These are phyloP conservation scores for Cecidostiba fungosa DNA, from an alignment of 2,888 invertebrate genomes.

Conservation along the genomic window DNA sequence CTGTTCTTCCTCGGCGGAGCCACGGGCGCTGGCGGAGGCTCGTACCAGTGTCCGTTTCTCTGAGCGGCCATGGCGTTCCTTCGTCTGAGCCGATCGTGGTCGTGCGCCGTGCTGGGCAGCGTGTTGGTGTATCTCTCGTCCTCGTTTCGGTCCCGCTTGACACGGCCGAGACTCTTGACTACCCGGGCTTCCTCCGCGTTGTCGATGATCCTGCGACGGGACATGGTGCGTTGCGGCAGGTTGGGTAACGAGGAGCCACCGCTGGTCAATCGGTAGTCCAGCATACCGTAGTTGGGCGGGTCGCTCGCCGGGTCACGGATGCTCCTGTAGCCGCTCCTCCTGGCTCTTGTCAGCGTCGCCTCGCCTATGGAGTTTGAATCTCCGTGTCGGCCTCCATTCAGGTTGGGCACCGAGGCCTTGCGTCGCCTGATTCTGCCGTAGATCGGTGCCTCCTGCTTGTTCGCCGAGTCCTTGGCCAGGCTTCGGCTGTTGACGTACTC, in stretches of 20 bases:
- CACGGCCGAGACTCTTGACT: conserved; percentile 57
- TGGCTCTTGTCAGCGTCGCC: conserved; percentile 63
- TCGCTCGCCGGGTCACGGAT: conserved; percentile 58
- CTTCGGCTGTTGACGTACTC: conserved; percentile 18
- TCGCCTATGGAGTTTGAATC: conserved; percentile 64
- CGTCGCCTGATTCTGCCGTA: conserved; percentile 76
- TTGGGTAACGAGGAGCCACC: conserved; percentile 46
- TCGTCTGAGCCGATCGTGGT: conserved; percentile 19
- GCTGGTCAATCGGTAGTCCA: conserved; percentile 22
- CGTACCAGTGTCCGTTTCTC: conserved; percentile 3
- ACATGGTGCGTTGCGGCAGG: conserved; percentile 70
- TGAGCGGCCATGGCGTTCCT: neutral
- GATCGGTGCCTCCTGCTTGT: conserved; percentile 72
- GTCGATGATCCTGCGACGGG: conserved; percentile 74
- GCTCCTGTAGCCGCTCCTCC: conserved; percentile 48
- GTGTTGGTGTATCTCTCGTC: conserved; percentile 31
- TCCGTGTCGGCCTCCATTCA: conserved; percentile 20
- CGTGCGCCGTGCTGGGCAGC: conserved; percentile 29
- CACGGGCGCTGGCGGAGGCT: neutral
- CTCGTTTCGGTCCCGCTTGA: conserved; percentile 7
- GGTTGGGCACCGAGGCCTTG: conserved; percentile 72
- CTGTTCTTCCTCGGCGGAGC: neutral
- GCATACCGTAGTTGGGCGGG: conserved; percentile 47
- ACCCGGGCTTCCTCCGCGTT: conserved; percentile 68
- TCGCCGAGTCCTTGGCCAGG: neutral